Conservation (phyloP, 1,140 invertebrate species). For the Sminthurinus signatus region DNA sequence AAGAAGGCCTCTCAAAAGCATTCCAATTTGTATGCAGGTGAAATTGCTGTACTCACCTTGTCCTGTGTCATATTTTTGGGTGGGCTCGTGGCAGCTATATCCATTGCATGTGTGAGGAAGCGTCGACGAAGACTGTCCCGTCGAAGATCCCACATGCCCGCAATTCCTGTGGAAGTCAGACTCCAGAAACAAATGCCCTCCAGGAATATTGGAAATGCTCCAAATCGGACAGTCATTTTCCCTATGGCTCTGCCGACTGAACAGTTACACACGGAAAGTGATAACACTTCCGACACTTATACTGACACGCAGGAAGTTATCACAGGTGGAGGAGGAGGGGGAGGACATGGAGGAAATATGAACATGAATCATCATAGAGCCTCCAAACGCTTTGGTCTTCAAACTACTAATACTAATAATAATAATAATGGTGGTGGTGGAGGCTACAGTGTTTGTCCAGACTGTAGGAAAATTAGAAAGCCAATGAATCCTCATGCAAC, state of each 20-base stretch:
- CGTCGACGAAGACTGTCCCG: constrained; percentile 39
- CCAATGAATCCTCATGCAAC: constrained; percentile 9
- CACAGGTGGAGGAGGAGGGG: background rate
- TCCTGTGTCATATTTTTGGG: constrained; percentile 71
- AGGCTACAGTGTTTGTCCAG: constrained; percentile 35
- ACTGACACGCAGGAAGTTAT: constrained; percentile 26
- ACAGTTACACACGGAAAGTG: constrained; percentile 24
- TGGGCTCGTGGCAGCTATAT: constrained; percentile 66
- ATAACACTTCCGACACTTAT: constrained; percentile 38
- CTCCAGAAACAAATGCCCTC: constrained; percentile 31
- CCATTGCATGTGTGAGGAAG: constrained; percentile 54
- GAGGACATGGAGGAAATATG: background rate
- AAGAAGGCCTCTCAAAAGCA: constrained; percentile 46
- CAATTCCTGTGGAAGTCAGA: constrained; percentile 35
- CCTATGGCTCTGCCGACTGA: constrained; percentile 39
- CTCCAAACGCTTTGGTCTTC: background rate
- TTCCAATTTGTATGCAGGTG: constrained; percentile 61
- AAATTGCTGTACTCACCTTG: constrained; percentile 68
- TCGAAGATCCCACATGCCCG: constrained; percentile 30
- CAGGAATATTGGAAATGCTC: constrained; percentile 22
- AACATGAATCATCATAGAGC: background rate
- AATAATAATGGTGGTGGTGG: too few relatives aligned
- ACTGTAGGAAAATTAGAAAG: constrained; percentile 39
- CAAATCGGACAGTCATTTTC: constrained; percentile 38
- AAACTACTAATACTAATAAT: too few relatives aligned